These are phyloP conservation scores for Anodontia alba DNA, from an alignment of 2,888 invertebrate genomes.

Conservation along the genomic window DNA sequence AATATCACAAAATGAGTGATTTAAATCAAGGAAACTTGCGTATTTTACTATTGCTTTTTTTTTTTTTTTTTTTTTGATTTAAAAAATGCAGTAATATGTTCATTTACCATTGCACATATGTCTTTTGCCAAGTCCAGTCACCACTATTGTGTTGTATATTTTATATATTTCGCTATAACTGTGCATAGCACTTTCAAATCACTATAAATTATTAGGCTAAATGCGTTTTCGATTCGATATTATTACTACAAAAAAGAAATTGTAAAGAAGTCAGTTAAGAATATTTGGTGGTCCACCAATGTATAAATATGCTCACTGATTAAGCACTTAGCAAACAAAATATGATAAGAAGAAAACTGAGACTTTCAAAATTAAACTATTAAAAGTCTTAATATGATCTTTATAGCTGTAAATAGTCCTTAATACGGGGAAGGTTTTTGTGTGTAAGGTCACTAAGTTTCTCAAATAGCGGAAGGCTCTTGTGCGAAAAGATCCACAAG, in stretches of 20 bases:
- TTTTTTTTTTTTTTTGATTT: no score
- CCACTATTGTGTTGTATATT: no score
- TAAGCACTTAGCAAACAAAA: constrained; percentile 11
- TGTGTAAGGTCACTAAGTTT: constrained; percentile 9
- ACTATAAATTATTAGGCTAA: no score
- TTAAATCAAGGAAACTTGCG: no score
- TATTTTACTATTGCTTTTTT: no score
- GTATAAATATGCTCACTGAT: not conserved
- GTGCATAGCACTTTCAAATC: not conserved
- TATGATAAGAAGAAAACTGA: not conserved
- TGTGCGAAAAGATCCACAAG: constrained; percentile 8
- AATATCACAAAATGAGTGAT: no score
- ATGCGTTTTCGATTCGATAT: no score
- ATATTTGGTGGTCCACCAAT: not conserved
- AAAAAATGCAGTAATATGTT: no score
- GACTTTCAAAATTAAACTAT: not conserved
- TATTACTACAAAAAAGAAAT: no score
- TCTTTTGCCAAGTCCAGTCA: no score
- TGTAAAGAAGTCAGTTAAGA: not conserved
- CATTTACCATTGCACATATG: no score
- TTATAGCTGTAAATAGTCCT: constrained; percentile 9
- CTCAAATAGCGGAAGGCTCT: constrained; percentile 10
- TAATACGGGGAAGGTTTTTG: not conserved
- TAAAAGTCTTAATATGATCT: constrained; percentile 9
- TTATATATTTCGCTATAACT: no score